A percentile compares a stretch with the other conserved stretches of the same genome.
These are phyloP conservation scores for Catocala nupta DNA, from an alignment of 2,888 invertebrate genomes.

Conservation along the genomic window DNA sequence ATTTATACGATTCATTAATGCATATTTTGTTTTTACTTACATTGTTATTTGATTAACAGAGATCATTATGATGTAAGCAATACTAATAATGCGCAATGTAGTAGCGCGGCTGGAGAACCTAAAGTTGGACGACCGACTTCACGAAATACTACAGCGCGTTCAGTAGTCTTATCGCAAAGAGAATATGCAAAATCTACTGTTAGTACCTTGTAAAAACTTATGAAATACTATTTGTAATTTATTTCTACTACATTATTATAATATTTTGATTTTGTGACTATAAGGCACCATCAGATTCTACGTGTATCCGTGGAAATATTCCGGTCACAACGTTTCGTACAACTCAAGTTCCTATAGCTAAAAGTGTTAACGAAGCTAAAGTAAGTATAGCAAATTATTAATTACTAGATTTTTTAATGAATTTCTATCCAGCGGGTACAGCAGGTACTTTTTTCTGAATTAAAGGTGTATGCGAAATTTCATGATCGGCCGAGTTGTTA, in stretches of 20 bases:
- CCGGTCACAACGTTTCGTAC: slow-evolving; percentile 67
- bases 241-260: too few relatives aligned
- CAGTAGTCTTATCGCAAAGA: slow-evolving; percentile 8
- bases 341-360: slow-evolving; percentile 68
- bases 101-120: slow-evolving; percentile 72
- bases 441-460: too few relatives aligned
- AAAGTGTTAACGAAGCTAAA: slow-evolving; percentile 73
- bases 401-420: too few relatives aligned
- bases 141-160: slow-evolving; percentile 37
- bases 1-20: not conserved
- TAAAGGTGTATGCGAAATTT: too few relatives aligned
- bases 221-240: too few relatives aligned
- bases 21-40: slow-evolving; percentile 6
- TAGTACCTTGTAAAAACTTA: not conserved
- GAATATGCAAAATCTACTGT: slow-evolving; percentile 10
- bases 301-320: slow-evolving; percentile 19
- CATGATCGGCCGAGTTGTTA: too few relatives aligned
- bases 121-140: slow-evolving; percentile 53
- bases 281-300: not conserved
- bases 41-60: slow-evolving; percentile 34
- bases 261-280: too few relatives aligned
- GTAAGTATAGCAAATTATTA: slow-evolving; percentile 49
- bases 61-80: slow-evolving; percentile 52
- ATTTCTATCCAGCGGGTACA: too few relatives aligned
- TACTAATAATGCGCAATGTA: slow-evolving; percentile 53